Percentiles rank a stretch among this genome's conserved stretches.
phyloP scores from a whole-genome alignment of 2,113 vertebrate genomes.

The Propithecus coquereli region DNA sequence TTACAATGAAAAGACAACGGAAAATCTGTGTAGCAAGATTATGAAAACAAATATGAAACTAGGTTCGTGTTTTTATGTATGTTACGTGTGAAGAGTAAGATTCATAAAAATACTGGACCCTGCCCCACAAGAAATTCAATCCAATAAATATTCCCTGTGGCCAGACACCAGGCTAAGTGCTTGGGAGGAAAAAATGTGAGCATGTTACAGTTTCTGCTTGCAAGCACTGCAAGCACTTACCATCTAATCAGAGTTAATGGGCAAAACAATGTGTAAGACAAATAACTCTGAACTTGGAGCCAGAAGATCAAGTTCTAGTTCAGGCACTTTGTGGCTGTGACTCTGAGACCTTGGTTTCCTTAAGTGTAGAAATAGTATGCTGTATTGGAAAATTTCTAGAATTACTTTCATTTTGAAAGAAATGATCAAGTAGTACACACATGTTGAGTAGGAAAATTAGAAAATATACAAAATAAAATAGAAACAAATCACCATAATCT shows the following conservation, averaged over 20 bases:
- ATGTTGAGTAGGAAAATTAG: not conserved
- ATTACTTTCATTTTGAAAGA: constrained; percentile 15
- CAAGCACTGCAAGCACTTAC: not conserved
- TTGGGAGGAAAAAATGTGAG: not conserved
- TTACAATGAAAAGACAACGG: not conserved
- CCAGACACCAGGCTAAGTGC: not conserved
- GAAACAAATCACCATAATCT: not conserved
- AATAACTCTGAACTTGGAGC: not conserved
- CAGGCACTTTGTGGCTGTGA: not conserved
- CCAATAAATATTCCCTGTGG: not conserved
- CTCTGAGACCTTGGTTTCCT: not conserved
- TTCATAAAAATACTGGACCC: not conserved
- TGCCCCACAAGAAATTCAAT: not conserved
- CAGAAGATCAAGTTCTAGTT: not conserved
- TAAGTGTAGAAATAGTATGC: not conserved
- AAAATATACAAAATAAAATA: constrained; percentile 23
- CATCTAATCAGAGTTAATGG: not conserved
- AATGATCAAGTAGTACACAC: not conserved
- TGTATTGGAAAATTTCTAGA: not conserved
- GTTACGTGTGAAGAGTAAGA: not conserved
- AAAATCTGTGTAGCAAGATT: not conserved
- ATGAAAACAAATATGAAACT: constrained; percentile 31
- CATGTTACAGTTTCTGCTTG: not conserved
- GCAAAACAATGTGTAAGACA: not conserved
- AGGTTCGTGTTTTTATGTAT: not conserved